phyloP scores from a whole-genome alignment of 2,888 invertebrate genomes.

The Drosophila neotestacea region DNA sequence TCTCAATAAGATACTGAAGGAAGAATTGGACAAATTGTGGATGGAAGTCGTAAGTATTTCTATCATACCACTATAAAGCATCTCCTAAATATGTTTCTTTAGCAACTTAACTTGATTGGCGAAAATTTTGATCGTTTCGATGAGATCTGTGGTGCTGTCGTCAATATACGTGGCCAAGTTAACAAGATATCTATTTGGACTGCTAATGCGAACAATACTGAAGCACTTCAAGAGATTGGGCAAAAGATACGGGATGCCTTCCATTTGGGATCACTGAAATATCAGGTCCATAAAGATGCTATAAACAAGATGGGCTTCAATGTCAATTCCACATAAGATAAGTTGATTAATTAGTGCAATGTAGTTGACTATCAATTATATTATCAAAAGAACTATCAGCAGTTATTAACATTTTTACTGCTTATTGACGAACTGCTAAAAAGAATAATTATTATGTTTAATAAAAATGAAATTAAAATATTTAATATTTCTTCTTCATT shows the following conservation, averaged over 20 bases:
- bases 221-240: slow-evolving; percentile 94
- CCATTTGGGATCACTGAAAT: slow-evolving; percentile 88
- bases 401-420: too few species aligned
- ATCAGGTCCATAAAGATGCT: slow-evolving; percentile 94
- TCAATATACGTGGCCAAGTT: slow-evolving; percentile 95
- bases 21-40: slow-evolving; percentile 92
- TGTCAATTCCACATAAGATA: slow-evolving; percentile 87
- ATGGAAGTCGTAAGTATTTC: slow-evolving; percentile 89
- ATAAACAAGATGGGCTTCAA: slow-evolving; percentile 93
- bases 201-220: slow-evolving; percentile 91
- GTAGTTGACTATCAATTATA: too few species aligned
- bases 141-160: slow-evolving; percentile 98
- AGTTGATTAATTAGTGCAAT: too few species aligned
- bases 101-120: slow-evolving; percentile 95
- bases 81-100: slow-evolving; percentile 18
- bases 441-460: too few species aligned
- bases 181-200: slow-evolving; percentile 98
- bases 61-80: background rate
- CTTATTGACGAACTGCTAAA: too few species aligned
- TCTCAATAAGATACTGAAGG: slow-evolving; percentile 90
- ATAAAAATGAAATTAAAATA: too few species aligned
- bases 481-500: too few species aligned
- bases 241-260: slow-evolving; percentile 94
- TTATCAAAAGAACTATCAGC: too few species aligned
- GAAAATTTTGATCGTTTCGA: slow-evolving; percentile 98